Evolutionary conservation across 1,140 invertebrate genomes (phyloP).

Genomic region (Leguminivora glycinivorella): DNA sequence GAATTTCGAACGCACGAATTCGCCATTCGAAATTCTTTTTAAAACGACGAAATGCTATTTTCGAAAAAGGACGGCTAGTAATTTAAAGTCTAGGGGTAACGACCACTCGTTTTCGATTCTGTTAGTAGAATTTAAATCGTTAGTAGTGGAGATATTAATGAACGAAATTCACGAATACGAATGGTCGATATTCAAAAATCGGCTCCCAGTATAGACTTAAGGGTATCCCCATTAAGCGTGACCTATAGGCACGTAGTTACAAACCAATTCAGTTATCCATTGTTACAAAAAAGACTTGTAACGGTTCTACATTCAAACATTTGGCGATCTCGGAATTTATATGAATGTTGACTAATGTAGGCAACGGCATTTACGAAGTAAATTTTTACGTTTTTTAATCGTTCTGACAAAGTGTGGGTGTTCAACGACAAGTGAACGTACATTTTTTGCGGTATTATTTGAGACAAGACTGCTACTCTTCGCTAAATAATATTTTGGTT

Average conservation of each 20-base stretch:
- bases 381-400: conserved; percentile 22
- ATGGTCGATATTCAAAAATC: no score
- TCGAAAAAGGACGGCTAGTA: no score
- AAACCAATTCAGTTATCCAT: neutral
- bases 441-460: conserved; percentile 22
- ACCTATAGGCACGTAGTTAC: neutral
- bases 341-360: neutral
- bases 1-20: no score
- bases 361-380: conserved; percentile 6
- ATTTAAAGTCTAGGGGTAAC: no score
- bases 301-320: neutral
- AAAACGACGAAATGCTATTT: no score
- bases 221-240: no score
- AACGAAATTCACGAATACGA: no score
- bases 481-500: neutral
- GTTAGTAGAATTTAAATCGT: no score
- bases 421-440: conserved; percentile 21
- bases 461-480: neutral
- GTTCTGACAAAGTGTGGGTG: conserved; percentile 9
- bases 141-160: no score
- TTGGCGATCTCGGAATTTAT: neutral
- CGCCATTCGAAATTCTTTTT: no score
- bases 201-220: no score
- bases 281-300: neutral
- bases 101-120: no score